Evolutionary conservation across 2,113 vertebrate genomes (phyloP).

Genomic region (Sakesphorus luctuosus): DNA sequence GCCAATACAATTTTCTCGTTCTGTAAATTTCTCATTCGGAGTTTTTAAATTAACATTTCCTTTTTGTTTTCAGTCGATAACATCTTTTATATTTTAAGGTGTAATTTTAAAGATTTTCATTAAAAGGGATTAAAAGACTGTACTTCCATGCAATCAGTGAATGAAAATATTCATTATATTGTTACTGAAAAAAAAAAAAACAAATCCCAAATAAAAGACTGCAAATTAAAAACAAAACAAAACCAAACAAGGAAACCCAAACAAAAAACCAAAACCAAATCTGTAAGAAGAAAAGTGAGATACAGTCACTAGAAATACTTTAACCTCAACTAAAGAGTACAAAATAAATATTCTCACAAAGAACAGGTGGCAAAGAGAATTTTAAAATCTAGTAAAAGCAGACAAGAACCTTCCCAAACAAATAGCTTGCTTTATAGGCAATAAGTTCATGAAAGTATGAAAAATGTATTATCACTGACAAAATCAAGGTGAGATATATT

Average conservation of each 20-base stretch:
- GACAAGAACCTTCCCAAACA: not conserved
- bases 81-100: not conserved
- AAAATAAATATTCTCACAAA: not conserved
- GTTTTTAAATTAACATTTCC: not conserved
- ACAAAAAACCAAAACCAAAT: not conserved
- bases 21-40: not conserved
- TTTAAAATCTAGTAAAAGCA: not conserved
- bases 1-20: not conserved
- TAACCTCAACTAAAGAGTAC: not conserved
- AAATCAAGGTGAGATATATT: not conserved
- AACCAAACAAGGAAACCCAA: not conserved
- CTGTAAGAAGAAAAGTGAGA: not conserved
- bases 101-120: not conserved
- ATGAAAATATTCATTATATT: not conserved
- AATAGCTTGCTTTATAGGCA: not conserved
- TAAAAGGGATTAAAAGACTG: not conserved
- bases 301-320: not conserved
- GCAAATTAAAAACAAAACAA: fast-evolving
- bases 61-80: not conserved
- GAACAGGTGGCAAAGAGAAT: not conserved
- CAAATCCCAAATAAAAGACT: not conserved
- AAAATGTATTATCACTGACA: not conserved
- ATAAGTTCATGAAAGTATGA: not conserved
- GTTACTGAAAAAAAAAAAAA: not conserved
- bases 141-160: not conserved